Evolutionary conservation across 2,888 invertebrate genomes (phyloP).

Genomic region (Scaeva pyrastri): DNA sequence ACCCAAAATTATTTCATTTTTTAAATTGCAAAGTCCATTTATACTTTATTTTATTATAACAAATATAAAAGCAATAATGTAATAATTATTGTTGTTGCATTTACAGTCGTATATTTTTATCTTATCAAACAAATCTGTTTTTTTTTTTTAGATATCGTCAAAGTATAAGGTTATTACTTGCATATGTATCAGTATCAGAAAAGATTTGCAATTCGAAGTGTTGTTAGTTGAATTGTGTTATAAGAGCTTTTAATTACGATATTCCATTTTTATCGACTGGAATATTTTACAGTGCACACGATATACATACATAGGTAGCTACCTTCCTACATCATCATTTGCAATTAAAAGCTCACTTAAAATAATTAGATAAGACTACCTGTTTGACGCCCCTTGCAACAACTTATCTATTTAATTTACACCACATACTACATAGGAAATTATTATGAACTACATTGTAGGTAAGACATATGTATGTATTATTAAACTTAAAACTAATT

Average conservation of each 20-base stretch:
- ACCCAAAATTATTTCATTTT: not conserved
- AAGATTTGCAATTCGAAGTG: not conserved
- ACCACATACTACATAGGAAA: too few relatives aligned
- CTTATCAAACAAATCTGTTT: not conserved
- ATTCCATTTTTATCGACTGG: slow-evolving; percentile 25
- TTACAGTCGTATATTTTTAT: not conserved
- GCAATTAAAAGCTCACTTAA: slow-evolving; percentile 3
- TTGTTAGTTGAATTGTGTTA: not conserved
- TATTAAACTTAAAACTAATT: not conserved
- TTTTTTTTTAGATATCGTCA: not conserved
- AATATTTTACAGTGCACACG: not conserved
- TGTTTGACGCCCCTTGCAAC: not conserved
- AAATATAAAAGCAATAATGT: not conserved
- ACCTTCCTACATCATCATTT: too few relatives aligned
- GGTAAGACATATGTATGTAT: too few relatives aligned
- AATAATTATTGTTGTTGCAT: not conserved
- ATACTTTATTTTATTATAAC: not conserved
- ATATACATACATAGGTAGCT: not conserved
- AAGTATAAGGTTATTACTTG: too few relatives aligned
- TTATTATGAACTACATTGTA: not conserved
- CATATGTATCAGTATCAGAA: too few relatives aligned
- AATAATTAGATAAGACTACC: not conserved
- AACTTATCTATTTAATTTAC: not conserved
- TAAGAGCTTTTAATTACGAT: slow-evolving; percentile 18
- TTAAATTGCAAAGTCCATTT: not conserved